Conservation (phyloP, 2,113 vertebrate genomes). For the Vireo altiloquus region DNA sequence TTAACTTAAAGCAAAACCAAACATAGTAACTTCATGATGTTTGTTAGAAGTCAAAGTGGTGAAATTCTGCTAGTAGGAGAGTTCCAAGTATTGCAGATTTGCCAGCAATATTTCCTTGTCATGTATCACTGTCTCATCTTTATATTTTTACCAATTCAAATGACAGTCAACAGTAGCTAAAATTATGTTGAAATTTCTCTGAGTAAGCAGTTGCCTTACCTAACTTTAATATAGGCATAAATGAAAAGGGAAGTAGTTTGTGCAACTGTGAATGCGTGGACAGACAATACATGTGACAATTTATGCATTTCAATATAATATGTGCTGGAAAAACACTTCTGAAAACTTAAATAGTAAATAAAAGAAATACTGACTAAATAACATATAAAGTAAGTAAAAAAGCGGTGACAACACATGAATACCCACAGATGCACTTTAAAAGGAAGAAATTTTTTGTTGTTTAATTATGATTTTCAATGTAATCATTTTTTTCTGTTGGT, state of each 20-base stretch:
- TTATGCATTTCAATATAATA: neutral
- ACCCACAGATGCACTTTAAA: neutral
- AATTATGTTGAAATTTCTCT: conserved; percentile 22
- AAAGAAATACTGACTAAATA: neutral
- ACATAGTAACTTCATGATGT: neutral
- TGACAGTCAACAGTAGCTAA: neutral
- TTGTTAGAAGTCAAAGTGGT: neutral
- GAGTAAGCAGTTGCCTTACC: conserved; percentile 27
- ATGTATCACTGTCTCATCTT: neutral
- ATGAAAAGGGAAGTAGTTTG: conserved; percentile 27
- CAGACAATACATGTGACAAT: neutral
- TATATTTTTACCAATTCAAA: conserved; percentile 2
- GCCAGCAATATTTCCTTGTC: neutral
- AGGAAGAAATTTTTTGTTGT: neutral
- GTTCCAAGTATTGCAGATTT: neutral
- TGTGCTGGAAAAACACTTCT: neutral
- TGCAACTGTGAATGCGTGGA: neutral
- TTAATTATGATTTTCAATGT: neutral
- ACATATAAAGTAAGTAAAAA: neutral
- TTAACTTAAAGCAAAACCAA: neutral
- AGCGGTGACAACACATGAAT: neutral
- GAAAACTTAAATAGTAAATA: neutral
- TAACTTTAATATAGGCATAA: conserved; percentile 6
- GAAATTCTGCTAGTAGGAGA: neutral
- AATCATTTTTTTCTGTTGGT: neutral